Evolutionary conservation across 2,888 invertebrate species (phyloP), one percentile per base, ranked within the genome.

Genomic region (Lepas anatifera): DNA sequence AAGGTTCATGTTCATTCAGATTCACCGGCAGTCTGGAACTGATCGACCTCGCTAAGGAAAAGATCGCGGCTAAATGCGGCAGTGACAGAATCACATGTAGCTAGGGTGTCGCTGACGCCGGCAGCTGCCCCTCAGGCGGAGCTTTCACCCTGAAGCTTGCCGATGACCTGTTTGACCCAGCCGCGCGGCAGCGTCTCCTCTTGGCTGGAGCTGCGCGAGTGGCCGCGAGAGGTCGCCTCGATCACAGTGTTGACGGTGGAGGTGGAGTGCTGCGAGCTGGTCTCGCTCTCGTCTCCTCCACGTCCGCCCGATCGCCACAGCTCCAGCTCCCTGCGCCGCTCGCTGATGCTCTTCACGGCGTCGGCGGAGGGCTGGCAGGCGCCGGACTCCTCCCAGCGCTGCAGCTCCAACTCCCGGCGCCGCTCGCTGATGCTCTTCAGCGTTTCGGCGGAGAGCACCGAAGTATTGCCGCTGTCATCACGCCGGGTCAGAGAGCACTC

Each of bases 91-190:
- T 52, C 52, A 52, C 52, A 29, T 52, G 52, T 8, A 3, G 52
- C 41, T 41, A 41, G 10, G 41, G 41, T 41, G 16, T n/a, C n/a
- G n/a, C n/a, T n/a, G n/a, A n/a, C n/a, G 41, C 32, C 35, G 29
- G 35, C 32, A 32, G 50, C 22, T 2, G 52, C 48, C 13, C 50
- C 22, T 37, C 27, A 52, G 52, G 52, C 52, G 25, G 29, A 25
- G 13, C 70, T 68, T 39, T 71, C 75, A 18, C 75, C 77, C 74
- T 89, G 88, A 77, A 89, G 85, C 81, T 87, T 85, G 75, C 86
- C 87, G 22, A 88, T 87, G 76, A 89, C 87, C 76, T 88, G 86
- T 76, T 87, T 87, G 0, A 89, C 89, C 89, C 89, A 89, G 75
- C 86, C 86, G 80, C 85, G 77, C 35, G 78, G 76, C 73, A 76